A percentile compares a stretch with the other conserved stretches of the same genome.
These are phyloP conservation scores for Cynocephalus volans DNA, from an alignment of 2,113 vertebrate species.

Conservation along the genomic window DNA sequence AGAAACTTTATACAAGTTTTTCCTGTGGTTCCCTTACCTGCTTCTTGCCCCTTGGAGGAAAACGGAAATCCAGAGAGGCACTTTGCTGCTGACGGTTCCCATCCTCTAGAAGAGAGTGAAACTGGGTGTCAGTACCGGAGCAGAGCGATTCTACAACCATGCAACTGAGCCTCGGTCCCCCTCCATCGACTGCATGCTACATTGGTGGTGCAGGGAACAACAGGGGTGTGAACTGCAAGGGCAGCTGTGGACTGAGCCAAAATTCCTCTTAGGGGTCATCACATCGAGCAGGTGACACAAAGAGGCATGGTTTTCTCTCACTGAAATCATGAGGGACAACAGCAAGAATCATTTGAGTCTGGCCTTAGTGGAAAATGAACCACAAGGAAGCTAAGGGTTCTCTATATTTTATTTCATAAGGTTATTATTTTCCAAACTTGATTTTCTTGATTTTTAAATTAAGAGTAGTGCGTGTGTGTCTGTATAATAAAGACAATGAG, in stretches of 20 bases:
- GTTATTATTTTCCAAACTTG: neutral
- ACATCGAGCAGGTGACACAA: neutral
- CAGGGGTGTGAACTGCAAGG: neutral
- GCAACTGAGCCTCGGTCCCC: neutral
- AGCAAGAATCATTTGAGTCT: neutral
- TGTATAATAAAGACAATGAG: neutral
- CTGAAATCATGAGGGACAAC: neutral
- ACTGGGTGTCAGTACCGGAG: neutral
- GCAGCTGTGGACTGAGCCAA: neutral
- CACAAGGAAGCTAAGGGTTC: neutral
- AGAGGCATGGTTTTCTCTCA: neutral
- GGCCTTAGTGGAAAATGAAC: neutral
- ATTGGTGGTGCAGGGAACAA: rapidly evolving
- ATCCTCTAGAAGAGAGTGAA: neutral
- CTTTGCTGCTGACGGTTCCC: neutral
- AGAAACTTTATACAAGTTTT: neutral
- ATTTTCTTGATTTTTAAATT: slow-evolving; percentile 20
- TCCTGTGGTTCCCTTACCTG: neutral
- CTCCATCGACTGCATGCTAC: rapidly evolving
- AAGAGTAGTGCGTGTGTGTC: too few relatives aligned
- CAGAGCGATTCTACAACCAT: neutral
- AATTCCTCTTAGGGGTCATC: neutral
- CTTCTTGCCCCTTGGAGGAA: neutral
- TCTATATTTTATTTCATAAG: neutral
- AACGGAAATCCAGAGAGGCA: neutral